These are phyloP conservation scores for Lamellibrachia luymesi DNA, from an alignment of 1,140 invertebrate genomes.

Conservation along the genomic window DNA sequence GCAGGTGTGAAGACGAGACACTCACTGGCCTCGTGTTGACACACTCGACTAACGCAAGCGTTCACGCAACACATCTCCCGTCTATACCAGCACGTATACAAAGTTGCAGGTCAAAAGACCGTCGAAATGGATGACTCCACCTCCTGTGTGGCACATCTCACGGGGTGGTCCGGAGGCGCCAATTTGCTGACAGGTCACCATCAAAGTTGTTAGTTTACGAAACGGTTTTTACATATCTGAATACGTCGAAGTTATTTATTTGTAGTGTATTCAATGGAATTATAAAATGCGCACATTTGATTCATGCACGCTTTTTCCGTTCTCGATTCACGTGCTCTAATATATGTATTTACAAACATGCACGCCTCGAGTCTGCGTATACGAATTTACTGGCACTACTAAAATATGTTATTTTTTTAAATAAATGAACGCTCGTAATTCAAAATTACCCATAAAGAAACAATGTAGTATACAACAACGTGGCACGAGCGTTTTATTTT, in stretches of 20 bases:
- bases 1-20: no score
- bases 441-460: no score
- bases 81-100: neutral
- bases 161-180: neutral
- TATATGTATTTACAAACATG: neutral
- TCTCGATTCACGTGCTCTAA: neutral
- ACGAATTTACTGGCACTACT: neutral
- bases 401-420: neutral
- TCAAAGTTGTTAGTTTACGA: neutral
- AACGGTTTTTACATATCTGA: neutral
- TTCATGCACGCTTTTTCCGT: neutral
- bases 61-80: neutral
- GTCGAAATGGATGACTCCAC: neutral
- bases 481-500: no score
- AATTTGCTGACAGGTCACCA: neutral
- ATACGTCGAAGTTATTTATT: neutral
- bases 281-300: neutral
- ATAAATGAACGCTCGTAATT: no score
- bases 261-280: neutral
- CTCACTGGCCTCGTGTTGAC: neutral
- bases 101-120: neutral
- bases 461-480: no score
- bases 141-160: neutral
- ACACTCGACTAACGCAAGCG: neutral
- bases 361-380: neutral